Evolutionary conservation across 2,113 vertebrate genomes (phyloP).

Genomic region (Solea solea): DNA sequence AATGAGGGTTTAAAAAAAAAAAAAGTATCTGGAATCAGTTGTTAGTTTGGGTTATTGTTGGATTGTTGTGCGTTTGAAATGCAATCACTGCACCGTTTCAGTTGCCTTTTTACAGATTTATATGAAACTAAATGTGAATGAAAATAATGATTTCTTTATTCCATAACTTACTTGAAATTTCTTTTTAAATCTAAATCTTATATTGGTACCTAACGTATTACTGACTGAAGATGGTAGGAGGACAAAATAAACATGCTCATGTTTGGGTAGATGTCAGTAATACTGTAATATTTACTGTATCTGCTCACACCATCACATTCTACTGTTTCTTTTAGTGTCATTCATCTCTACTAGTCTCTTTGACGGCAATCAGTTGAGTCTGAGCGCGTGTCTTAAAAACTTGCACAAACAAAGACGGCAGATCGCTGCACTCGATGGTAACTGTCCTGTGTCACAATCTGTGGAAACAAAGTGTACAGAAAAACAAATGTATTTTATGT

Average conservation of each 20-base stretch:
- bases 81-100: slow-evolving; percentile 49
- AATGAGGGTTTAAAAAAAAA: slow-evolving; percentile 21
- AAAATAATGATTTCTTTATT: slow-evolving; percentile 46
- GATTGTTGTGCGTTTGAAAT: slow-evolving; percentile 28
- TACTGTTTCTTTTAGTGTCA: slow-evolving; percentile 20
- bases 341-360: slow-evolving; percentile 25
- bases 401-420: slow-evolving; percentile 48
- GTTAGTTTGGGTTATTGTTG: slow-evolving; percentile 31
- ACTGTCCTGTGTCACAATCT: slow-evolving; percentile 44
- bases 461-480: slow-evolving; percentile 44
- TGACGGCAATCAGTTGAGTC: slow-evolving; percentile 28
- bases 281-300: slow-evolving; percentile 40
- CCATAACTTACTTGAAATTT: slow-evolving; percentile 75
- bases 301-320: slow-evolving; percentile 13
- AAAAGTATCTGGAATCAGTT: slow-evolving; percentile 44
- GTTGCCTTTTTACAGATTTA: slow-evolving; percentile 57
- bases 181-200: slow-evolving; percentile 48
- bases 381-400: slow-evolving; percentile 49
- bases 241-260: slow-evolving; percentile 12
- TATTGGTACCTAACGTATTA: slow-evolving; percentile 50
- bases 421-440: slow-evolving; percentile 16
- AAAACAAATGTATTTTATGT: slow-evolving; percentile 59
- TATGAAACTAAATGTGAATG: slow-evolving; percentile 68
- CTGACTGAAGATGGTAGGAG: slow-evolving; percentile 21
- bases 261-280: slow-evolving; percentile 28